Percentiles rank a stretch among this genome's conserved stretches.
These are phyloP conservation scores for Bos javanicus DNA, from an alignment of 2,113 vertebrate species.

Conservation along the genomic window DNA sequence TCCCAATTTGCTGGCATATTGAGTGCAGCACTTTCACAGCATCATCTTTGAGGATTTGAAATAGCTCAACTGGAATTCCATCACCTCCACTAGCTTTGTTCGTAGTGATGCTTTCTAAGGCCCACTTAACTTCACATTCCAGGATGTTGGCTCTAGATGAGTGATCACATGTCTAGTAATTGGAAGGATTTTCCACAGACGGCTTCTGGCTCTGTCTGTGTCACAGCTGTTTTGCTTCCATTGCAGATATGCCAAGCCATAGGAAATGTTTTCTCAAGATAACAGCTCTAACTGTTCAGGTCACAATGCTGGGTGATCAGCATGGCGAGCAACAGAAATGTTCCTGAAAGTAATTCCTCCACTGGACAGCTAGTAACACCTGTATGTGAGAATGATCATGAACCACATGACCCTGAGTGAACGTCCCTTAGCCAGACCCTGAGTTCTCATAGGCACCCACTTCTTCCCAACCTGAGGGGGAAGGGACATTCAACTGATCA, in stretches of 20 bases:
- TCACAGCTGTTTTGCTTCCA: background rate
- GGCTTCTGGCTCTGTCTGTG: background rate
- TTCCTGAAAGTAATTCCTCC: background rate
- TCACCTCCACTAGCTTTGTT: too few species aligned
- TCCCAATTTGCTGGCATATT: too few species aligned
- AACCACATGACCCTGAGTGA: background rate
- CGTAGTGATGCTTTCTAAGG: too few species aligned
- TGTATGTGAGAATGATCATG: background rate
- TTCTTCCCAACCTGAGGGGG: background rate
- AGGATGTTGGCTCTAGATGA: too few species aligned
- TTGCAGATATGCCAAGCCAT: background rate
- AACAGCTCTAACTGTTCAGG: background rate
- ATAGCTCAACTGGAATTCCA: too few species aligned
- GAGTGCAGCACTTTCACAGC: too few species aligned
- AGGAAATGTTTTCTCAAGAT: background rate
- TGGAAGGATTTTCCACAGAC: background rate
- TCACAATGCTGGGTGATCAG: background rate
- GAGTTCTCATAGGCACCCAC: background rate
- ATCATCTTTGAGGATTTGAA: too few species aligned
- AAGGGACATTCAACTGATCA: background rate
- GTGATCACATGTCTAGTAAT: background rate
- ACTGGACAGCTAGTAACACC: background rate
- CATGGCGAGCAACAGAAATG: background rate
- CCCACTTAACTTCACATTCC: too few species aligned
- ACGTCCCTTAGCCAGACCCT: background rate